Evolutionary conservation across 2,888 invertebrate genomes (phyloP).

Genomic region (Chelonus formosanus): DNA sequence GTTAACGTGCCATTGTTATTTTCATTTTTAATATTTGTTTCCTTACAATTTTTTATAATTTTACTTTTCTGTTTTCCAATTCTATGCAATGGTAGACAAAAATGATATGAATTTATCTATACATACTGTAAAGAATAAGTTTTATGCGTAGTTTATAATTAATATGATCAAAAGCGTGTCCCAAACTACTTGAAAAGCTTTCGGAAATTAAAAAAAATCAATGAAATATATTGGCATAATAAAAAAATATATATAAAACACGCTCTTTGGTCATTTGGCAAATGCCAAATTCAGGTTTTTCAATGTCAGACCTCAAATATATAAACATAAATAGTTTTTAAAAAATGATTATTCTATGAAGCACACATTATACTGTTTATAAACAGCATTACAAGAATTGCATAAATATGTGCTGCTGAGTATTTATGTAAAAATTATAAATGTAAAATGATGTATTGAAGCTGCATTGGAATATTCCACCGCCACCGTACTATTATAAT

Average conservation of each 20-base stretch:
- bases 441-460: conserved; percentile 32
- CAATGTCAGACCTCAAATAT: conserved; percentile 59
- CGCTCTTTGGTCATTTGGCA: conserved; percentile 5
- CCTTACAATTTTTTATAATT: background rate
- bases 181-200: conserved; percentile 39
- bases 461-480: conserved; percentile 62
- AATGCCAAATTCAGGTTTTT: conserved; percentile 59
- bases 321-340: conserved; percentile 41
- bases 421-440: conserved; percentile 8
- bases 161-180: background rate
- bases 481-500: conserved; percentile 60
- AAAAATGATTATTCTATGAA: conserved; percentile 51
- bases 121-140: conserved; percentile 7
- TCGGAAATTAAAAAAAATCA: conserved; percentile 41
- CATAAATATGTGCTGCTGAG: background rate
- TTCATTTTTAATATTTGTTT: conserved; percentile 36
- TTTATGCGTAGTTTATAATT: conserved; percentile 2
- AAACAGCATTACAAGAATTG: background rate
- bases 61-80: background rate
- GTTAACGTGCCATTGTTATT: conserved; percentile 49
- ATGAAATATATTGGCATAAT: too few species aligned
- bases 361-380: conserved; percentile 35
- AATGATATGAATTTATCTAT: background rate
- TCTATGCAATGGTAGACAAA: background rate
- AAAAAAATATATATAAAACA: background rate